Conservation (phyloP, 1,140 invertebrate genomes). For the Dermatophagoides farinae region DNA sequence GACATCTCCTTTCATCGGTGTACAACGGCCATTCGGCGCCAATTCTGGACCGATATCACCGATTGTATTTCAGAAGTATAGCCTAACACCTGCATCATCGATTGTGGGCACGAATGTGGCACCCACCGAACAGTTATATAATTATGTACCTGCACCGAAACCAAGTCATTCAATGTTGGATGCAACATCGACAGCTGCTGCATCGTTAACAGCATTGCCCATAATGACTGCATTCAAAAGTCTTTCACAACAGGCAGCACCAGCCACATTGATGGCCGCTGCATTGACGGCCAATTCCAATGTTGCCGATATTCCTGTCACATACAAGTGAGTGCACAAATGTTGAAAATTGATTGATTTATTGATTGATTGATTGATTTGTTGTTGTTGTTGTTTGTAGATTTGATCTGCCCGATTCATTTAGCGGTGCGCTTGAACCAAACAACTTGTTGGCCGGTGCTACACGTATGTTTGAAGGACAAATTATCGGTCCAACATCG, state of each 20-base stretch:
- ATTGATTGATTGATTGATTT: background rate
- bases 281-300: too few relatives aligned
- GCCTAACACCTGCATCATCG: background rate
- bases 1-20: too few relatives aligned
- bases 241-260: background rate
- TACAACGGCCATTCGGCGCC: too few relatives aligned
- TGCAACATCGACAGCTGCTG: too few relatives aligned
- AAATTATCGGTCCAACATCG: conserved; percentile 44
- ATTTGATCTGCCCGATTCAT: conserved; percentile 12
- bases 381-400: background rate
- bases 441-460: conserved; percentile 40
- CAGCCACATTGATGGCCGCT: background rate
- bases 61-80: conserved; percentile 3
- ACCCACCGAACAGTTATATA: background rate
- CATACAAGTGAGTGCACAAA: background rate
- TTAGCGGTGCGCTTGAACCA: conserved; percentile 34
- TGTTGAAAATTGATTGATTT: background rate
- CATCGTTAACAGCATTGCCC: background rate
- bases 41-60: background rate
- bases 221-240: background rate
- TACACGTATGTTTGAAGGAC: conserved; percentile 37
- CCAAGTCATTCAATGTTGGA: background rate
- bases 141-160: background rate
- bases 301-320: background rate
- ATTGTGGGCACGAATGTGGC: conserved; percentile 3